Evolutionary conservation across 2,888 invertebrate species (phyloP), one percentile per base, ranked within the genome.

Genomic region (Plebejus melissa): DNA sequence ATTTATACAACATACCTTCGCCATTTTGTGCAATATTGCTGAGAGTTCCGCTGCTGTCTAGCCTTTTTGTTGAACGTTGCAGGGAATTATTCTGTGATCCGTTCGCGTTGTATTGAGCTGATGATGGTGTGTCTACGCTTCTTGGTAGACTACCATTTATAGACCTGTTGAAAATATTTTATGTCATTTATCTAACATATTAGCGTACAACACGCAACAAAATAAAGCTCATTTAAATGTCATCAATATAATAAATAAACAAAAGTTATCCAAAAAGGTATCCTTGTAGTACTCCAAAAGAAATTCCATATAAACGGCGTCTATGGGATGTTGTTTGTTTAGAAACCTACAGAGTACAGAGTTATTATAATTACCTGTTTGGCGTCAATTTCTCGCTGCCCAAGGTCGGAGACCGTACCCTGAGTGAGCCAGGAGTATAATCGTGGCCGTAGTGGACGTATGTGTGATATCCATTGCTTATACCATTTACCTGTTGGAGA

Each of bases 361-460:
- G 16, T 54, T 13, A 54, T 46, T 72, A 69, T 75, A 79, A 83
- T 86, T 83, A 94, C 94, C 92, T 90, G 80, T 92, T 94, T 46
- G 92, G 91, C 0, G 91, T 92, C 7, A 91, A 84, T 80, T 93
- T 91, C 78, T 93, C 94, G 81, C 86, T 87, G 77, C 85, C 87
- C n/a, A 88, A 78, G 60, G 94, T 89, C 1, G 95, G 94, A 1
- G 94, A 94, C 77, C 94, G 92, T 32, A 95, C 94, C 72, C 95
- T 90, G 13, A 95, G 87, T 74, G 96, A 95, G 5, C 98, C 97
- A 2, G 98, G 98, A 83, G 97, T 97, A 89, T 98, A 98, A 87
- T 98, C 98, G 54, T 97, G 95, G 7, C 96, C 95, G 86, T 97
- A 98, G 87, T 98, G 98, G 72, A 97, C 97, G 87, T 98, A 98